Conservation (phyloP, 2,113 vertebrate species). For the Brienomyrus longianalis region DNA sequence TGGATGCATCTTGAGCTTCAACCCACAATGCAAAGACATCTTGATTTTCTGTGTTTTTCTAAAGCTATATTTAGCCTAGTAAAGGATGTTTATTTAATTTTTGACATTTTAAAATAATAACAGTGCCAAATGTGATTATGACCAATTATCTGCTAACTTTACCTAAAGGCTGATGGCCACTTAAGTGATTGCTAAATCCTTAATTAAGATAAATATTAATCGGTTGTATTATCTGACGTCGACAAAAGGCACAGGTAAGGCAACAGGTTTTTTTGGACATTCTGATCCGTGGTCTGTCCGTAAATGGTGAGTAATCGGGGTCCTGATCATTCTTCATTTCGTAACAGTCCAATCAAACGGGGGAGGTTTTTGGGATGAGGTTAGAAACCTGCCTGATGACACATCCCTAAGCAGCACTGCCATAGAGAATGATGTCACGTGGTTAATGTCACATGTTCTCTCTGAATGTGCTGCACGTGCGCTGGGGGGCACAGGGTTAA, state of each 20-base stretch:
- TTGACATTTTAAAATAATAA: background rate
- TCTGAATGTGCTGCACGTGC: background rate
- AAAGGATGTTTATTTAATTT: background rate
- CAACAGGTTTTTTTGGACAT: background rate
- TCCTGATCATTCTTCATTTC: background rate
- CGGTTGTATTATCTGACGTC: background rate
- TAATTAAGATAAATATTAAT: background rate
- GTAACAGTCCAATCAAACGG: background rate
- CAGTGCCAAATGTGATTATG: background rate
- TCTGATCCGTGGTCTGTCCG: background rate
- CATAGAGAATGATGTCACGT: background rate
- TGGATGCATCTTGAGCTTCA: background rate
- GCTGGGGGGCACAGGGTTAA: background rate
- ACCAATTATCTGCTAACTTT: background rate
- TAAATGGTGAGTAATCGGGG: background rate
- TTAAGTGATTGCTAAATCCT: background rate
- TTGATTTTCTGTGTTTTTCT: background rate
- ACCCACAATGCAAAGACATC: background rate
- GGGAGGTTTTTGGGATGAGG: background rate
- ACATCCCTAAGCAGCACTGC: background rate
- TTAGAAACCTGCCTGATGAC: background rate
- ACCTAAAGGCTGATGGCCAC: background rate
- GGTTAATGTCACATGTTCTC: background rate
- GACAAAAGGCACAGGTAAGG: background rate
- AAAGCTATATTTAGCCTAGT: background rate